Evolutionary conservation across 2,888 invertebrate species (phyloP), one percentile per base, ranked within the genome.

Genomic region (Hoplodrina blanda): DNA sequence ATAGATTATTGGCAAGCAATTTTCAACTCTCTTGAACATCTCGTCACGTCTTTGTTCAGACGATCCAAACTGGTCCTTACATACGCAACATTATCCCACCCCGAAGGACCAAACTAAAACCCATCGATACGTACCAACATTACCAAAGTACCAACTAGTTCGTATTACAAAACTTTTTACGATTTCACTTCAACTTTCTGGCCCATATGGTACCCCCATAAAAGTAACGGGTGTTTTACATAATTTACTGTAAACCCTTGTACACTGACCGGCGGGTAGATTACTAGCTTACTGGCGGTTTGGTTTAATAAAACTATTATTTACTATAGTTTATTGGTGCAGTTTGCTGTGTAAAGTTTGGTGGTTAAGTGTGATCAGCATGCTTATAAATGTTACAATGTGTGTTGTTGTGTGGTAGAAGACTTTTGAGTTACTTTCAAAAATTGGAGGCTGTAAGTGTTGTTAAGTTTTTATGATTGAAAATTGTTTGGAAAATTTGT

Each of bases 121-220:
- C 62, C 67, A 77, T 78, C 67, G 68, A 78, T 81, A 81, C 57
- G 60, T 41, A 70, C 74, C 50, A 61, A 78, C 77, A 52, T 20
- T 50, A 37, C 71, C 44, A 55, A 60, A 73, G 44, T 33, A 78
- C 74, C 49, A 72, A 77, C 78, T 81, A 68, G 64, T 71, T 62
- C 37, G 74, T 78, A 82, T 82, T 78, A 82, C 81, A 70, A 78
- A 83, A 83, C 78, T 84, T 83, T 83, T 80, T 84, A 83, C 73
- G 81, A 78, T 72, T 65, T 73, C 79, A 69, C 81, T 82, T 69
- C 56, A 78, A 82, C 73, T 83, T 77, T 62, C 66, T 52, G 61
- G 19, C 66, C 72, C 84, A 73, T 62, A 80, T 80, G 75, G 53
- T 76, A 71, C 69, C 62, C 54, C 59, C n/a, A 76, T 83, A 83